phyloP scores from a whole-genome alignment of 23 tunicate genomes.

The Trididemnum miniatum region DNA sequence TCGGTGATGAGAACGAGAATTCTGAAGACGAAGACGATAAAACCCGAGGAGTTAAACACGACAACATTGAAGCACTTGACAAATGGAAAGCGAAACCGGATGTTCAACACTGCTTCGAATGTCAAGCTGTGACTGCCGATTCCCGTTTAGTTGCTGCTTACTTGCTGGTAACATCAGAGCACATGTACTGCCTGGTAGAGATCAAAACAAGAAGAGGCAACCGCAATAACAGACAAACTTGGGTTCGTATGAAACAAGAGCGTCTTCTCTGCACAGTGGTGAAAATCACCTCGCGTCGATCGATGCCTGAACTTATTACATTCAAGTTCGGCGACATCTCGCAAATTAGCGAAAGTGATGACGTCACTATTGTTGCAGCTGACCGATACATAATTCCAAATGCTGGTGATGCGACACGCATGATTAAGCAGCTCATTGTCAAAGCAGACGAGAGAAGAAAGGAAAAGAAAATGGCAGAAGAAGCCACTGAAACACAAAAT shows the following conservation, averaged over 20 bases:
- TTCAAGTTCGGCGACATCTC: constrained; percentile 68
- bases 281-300: constrained; percentile 76
- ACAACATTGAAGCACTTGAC: constrained; percentile 27
- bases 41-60: not conserved
- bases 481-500: too few species aligned
- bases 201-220: constrained; percentile 29
- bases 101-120: constrained; percentile 57
- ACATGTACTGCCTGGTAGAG: constrained; percentile 64
- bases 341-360: not conserved
- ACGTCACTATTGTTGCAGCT: constrained; percentile 41
- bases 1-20: constrained; percentile 81
- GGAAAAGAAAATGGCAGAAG: not conserved
- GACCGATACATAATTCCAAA: constrained; percentile 77
- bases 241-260: constrained; percentile 32
- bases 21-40: constrained; percentile 38
- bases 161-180: constrained; percentile 34
- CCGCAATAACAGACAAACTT: constrained; percentile 33
- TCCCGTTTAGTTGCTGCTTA: constrained; percentile 37
- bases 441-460: constrained; percentile 38
- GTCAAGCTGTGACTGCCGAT: constrained; percentile 45
- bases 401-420: constrained; percentile 71
- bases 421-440: constrained; percentile 68
- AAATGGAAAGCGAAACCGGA: constrained; percentile 45
- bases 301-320: constrained; percentile 84
- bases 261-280: constrained; percentile 49